Percentiles rank a stretch among this genome's conserved stretches.
phyloP scores from a whole-genome alignment of 2,888 invertebrate genomes.

The Platynereis dumerilii region DNA sequence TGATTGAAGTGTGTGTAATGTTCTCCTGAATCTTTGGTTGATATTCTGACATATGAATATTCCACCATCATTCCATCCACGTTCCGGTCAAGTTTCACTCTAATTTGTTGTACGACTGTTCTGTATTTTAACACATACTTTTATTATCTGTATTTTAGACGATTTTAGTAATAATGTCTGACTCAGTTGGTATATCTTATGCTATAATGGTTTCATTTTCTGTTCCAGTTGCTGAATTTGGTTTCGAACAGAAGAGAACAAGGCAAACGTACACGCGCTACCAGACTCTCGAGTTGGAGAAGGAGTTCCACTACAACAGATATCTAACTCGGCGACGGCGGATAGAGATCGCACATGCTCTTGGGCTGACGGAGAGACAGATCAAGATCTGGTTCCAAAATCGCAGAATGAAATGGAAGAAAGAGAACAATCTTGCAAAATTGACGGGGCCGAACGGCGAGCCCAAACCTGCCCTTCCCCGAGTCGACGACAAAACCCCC shows the following conservation, averaged over 20 bases:
- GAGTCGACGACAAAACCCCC: too few relatives aligned
- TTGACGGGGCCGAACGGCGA: conserved; percentile 26
- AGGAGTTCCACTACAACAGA: conserved; percentile 98
- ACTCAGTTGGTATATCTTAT: too few relatives aligned
- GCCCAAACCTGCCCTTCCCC: not conserved
- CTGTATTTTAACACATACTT: too few relatives aligned
- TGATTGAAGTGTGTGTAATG: too few relatives aligned
- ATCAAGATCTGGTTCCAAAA: conserved; percentile 80
- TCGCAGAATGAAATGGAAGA: conserved; percentile 99
- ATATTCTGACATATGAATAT: too few relatives aligned
- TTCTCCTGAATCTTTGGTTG: too few relatives aligned
- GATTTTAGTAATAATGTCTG: too few relatives aligned
- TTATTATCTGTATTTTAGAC: too few relatives aligned
- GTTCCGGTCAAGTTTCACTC: too few relatives aligned
- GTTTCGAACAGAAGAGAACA: conserved; percentile 75
- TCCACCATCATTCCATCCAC: too few relatives aligned
- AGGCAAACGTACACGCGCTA: conserved; percentile 96
- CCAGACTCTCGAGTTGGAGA: conserved; percentile 96
- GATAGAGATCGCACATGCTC: conserved; percentile 95
- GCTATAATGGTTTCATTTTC: not conserved
- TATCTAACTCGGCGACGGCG: conserved; percentile 95
- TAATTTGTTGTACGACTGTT: too few relatives aligned
- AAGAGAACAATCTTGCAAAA: conserved; percentile 69
- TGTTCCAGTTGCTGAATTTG: conserved; percentile 23
- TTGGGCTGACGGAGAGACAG: conserved; percentile 95